These are phyloP conservation scores for Chymomyza procnemis DNA, from an alignment of 2,888 invertebrate genomes.

Conservation along the genomic window DNA sequence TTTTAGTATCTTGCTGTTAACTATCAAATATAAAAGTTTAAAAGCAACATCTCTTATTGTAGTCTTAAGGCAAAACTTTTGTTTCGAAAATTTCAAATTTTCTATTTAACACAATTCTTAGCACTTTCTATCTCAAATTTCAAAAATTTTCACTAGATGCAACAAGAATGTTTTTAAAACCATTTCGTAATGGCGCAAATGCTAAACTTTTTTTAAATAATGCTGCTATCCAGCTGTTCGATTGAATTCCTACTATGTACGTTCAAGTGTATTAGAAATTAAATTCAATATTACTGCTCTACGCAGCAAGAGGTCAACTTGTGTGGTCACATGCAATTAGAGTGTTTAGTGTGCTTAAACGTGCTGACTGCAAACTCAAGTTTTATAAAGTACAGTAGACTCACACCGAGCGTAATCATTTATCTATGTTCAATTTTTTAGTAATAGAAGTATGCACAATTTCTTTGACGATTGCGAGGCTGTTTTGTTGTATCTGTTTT, in stretches of 20 bases:
- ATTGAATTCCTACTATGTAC: constrained; percentile 32
- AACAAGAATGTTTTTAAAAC: not conserved
- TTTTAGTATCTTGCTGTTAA: no score
- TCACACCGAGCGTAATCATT: no score
- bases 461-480: no score
- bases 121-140: not conserved
- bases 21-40: no score
- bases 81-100: no score
- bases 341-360: not conserved
- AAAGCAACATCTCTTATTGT: no score
- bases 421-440: no score
- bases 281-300: constrained; percentile 12
- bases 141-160: not conserved
- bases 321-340: not conserved
- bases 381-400: not conserved
- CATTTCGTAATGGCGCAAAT: not conserved
- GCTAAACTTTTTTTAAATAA: not conserved
- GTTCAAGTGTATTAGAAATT: constrained; percentile 27
- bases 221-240: constrained; percentile 38
- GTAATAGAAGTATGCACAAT: no score
- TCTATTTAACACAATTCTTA: no score
- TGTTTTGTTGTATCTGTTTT: not conserved
- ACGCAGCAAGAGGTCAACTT: constrained; percentile 10
- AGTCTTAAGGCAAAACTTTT: no score
- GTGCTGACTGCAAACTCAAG: not conserved